A percentile compares a stretch with the other conserved stretches of the same genome.
Conservation (phyloP, 1,140 invertebrate species). For the Brachionus asplanchnoidis region DNA sequence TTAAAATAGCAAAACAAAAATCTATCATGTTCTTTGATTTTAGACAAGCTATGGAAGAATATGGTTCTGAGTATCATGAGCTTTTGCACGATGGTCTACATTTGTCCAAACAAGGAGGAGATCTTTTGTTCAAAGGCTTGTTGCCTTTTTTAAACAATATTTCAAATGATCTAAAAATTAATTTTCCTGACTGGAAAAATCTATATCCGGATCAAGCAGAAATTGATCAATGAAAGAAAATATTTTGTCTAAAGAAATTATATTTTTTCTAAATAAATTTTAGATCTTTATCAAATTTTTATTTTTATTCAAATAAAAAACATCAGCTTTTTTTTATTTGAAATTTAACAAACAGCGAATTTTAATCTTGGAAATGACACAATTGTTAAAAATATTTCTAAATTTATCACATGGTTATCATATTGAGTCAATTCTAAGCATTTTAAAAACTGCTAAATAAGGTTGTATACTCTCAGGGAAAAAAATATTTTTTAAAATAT, state of each 20-base stretch:
- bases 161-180: neutral
- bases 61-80: neutral
- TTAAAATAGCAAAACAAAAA: neutral
- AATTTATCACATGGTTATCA: neutral
- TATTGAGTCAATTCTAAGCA: neutral
- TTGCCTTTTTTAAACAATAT: neutral
- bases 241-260: neutral
- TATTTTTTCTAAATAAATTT: neutral
- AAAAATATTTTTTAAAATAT: neutral
- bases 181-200: constrained; percentile 32
- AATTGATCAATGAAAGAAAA: neutral
- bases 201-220: neutral
- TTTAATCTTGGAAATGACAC: neutral
- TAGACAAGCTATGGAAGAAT: constrained; percentile 7
- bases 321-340: neutral
- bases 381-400: neutral
- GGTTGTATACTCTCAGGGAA: neutral
- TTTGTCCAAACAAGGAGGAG: constrained; percentile 1
- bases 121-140: neutral
- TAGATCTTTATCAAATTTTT: neutral
- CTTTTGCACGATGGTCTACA: constrained; percentile 33
- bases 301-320: neutral
- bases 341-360: neutral
- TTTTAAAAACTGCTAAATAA: neutral
- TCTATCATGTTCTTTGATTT: neutral